Evolutionary conservation across 2,888 invertebrate species (phyloP), one percentile per base, ranked within the genome.

Genomic region (Drosophila anceps): DNA sequence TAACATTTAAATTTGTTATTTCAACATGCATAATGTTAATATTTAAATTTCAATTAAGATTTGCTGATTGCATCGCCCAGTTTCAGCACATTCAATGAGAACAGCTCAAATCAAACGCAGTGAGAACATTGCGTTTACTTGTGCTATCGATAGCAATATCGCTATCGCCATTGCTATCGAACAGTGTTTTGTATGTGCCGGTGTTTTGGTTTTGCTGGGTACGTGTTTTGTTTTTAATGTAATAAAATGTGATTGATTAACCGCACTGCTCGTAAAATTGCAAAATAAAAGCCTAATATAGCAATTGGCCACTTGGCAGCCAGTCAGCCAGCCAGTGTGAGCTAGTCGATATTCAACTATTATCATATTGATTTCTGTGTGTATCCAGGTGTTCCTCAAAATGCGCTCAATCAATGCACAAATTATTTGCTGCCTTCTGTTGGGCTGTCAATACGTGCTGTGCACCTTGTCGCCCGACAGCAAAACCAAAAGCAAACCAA

Each of bases 401-500:
- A 24, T 83, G 82, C 62, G 44, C 59, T 18, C 67, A 43, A 35
- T 43, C 53, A 29, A 68, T 59, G 67, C 55, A 53, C 46, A 57
- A 20, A 37, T 66, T 20, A 0, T 66, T 43, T 27, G 72, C 39
- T 60, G 48, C 41, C 13, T 71, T 13, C 55, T 89, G 48, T 39
- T 90, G 29, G 60, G 60, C 46, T 57, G 60, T 9, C 59, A 37
- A 4, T 31, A 53, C 27, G 67, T 60, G 1, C 51, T 62, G 1
- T 63, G 84, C 15, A 93, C 93, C 5, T 82, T 93, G 37, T 88
- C 92, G 15, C 83, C 83, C 9, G 84, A 89, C 8, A 78, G 58
- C 13, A 84, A 89, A 4, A 83, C 91, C 1, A 86, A 90, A 53
- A 89, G 69, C 13, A 92, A 92, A 63, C 78, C 82, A 20, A 88